A percentile compares a stretch with the other conserved stretches of the same genome.
phyloP scores from a whole-genome alignment of 2,797 vertebrate species.

The Masticophis lateralis region DNA sequence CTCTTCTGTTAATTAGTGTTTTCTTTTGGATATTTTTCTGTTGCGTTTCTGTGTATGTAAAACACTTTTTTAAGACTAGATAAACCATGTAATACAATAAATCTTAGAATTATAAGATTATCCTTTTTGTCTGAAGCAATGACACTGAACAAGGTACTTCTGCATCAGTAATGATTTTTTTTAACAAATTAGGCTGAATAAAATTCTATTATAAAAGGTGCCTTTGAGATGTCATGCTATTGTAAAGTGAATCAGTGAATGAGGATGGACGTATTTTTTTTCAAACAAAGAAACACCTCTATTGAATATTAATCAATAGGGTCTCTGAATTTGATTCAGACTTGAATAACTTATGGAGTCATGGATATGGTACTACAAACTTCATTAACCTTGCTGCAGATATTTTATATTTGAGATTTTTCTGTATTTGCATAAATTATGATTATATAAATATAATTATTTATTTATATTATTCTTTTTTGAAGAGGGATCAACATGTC shows the following conservation, averaged over 20 bases:
- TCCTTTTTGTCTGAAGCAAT: constrained; percentile 23
- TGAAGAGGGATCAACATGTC: background rate
- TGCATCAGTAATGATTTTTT: constrained; percentile 25
- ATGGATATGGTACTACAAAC: background rate
- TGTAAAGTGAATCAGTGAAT: constrained; percentile 13
- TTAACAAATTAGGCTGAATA: constrained; percentile 32
- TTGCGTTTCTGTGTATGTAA: background rate
- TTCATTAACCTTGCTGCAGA: background rate
- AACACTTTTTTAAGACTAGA: constrained; percentile 16
- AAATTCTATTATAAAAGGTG: constrained; percentile 26
- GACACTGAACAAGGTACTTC: constrained; percentile 22
- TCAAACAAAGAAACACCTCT: background rate
- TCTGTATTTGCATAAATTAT: background rate
- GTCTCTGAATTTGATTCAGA: constrained; percentile 1
- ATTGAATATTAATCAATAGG: constrained; percentile 24
- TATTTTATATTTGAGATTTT: background rate
- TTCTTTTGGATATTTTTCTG: background rate
- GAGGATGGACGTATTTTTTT: background rate
- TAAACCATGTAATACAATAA: constrained; percentile 14
- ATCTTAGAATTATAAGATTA: constrained; percentile 15
- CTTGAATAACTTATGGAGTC: background rate
- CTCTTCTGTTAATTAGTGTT: background rate
- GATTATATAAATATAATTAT: background rate
- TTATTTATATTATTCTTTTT: background rate
- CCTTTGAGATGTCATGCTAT: constrained; percentile 28